Percentiles rank a stretch among this genome's conserved stretches.
Conservation (phyloP, 2,888 invertebrate genomes). For the Clusia tigrina region DNA sequence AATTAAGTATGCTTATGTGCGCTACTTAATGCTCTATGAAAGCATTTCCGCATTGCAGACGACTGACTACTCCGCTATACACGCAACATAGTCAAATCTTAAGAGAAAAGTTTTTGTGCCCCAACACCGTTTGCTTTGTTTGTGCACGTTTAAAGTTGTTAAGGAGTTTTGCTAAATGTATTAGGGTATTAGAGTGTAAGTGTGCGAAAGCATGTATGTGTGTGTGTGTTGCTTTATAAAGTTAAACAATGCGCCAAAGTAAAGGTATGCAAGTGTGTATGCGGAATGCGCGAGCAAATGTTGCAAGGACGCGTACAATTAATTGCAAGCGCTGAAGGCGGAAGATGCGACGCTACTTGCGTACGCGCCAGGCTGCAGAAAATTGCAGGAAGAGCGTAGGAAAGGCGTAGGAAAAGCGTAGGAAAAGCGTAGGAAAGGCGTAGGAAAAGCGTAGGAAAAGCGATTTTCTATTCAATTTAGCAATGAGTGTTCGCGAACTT, state of each 20-base stretch:
- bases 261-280: not conserved
- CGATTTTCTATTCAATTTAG: conserved; percentile 56
- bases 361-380: no score
- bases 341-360: no score
- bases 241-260: not conserved
- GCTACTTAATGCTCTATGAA: no score
- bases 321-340: no score
- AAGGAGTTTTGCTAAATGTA: no score
- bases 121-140: not conserved
- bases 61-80: no score
- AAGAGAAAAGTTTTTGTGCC: not conserved
- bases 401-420: conserved; percentile 14
- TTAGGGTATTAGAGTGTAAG: no score
- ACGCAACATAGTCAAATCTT: not conserved
- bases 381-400: conserved; percentile 29
- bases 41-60: no score
- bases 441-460: conserved; percentile 24
- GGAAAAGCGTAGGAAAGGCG: not conserved
- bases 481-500: conserved; percentile 50
- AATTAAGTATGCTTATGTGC: no score
- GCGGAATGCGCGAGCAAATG: not conserved
- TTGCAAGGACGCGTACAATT: not conserved
- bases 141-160: not conserved
- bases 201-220: not conserved
- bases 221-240: not conserved